Evolutionary conservation across 1,140 invertebrate genomes (phyloP), one percentile per base, ranked within the genome.

Genomic region (Aphelenchoides fujianensis): DNA sequence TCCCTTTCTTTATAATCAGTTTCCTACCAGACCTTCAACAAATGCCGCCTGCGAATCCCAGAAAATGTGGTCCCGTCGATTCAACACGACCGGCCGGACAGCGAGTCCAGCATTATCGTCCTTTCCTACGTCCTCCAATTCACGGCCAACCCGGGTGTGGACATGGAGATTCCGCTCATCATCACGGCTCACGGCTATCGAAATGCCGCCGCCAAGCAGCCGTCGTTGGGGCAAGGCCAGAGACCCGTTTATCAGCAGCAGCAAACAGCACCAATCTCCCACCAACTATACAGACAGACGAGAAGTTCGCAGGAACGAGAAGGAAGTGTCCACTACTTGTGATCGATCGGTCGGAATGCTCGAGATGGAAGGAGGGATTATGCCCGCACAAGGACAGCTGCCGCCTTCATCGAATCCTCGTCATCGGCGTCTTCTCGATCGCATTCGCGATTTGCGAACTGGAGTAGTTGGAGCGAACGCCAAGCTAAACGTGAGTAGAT

Each of bases 11-110:
- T 48, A 23, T 23, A 48, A 16, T 48, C 23, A 48, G 23, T 48
- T 69, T n/a, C n/a, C n/a, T n/a, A n/a, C n/a, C n/a, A 79, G 78
- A 79, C 62, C 19, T 82, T 81, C 61, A 72, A 81, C 31, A 74
- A 67, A 9, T 79, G 71, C 57, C 35, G 59, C 2, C 41, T 81
- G 9, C 74, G 71, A 35, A 71, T 81, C 28, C 79, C 79, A 3
- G 73, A 75, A 53, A 48, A 48, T 48, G 80, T 77, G 1, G 68
- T 74, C 3, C 79, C 79, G 28, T 77, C 80, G 23, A 23, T 80
- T 30, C 68, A 73, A 19, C 71, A 83, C 12, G 55, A 48, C 12
- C n/a, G 23, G 12, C 5, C 5, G 5, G 55, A 30, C 32, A 63
- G 71, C n/a, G 71, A 71, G 9, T 55, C 61, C n/a, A 82, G 82